Conservation (phyloP, 2,797 vertebrate species). For the Pseudomugil gertrudae region DNA sequence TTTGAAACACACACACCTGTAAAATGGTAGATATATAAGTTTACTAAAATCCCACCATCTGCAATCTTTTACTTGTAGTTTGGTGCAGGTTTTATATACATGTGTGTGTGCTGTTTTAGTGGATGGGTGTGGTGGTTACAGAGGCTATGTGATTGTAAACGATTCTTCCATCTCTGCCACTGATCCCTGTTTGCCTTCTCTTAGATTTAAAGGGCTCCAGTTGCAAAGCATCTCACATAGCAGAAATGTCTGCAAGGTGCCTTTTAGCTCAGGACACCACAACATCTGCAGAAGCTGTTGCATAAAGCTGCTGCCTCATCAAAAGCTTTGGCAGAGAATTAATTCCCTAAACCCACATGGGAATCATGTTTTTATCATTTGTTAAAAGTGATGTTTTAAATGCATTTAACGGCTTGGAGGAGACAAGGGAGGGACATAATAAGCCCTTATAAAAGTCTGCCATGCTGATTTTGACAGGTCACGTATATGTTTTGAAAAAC, state of each 20-base stretch:
- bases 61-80: constrained; percentile 5
- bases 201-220: constrained; percentile 39
- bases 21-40: not conserved
- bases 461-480: constrained; percentile 59
- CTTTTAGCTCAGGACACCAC: constrained; percentile 57
- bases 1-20: not conserved
- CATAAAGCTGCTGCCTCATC: constrained; percentile 67
- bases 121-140: constrained; percentile 18
- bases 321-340: constrained; percentile 65
- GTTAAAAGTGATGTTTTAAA: constrained; percentile 69
- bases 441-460: constrained; percentile 51
- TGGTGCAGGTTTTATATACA: constrained; percentile 1
- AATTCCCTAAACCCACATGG: constrained; percentile 63
- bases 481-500: constrained; percentile 47
- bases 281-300: constrained; percentile 77
- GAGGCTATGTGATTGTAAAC: constrained; percentile 9
- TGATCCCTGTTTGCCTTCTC: constrained; percentile 45
- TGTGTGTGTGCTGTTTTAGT: constrained; percentile 23
- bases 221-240: constrained; percentile 47
- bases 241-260: constrained; percentile 57
- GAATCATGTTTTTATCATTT: constrained; percentile 73
- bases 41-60: constrained; percentile 12
- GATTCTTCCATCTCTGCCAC: constrained; percentile 29
- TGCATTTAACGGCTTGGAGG: constrained; percentile 55
- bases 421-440: constrained; percentile 39